Base-by-base conservation (phyloP, 2,113 vertebrate species). In the Anoura caudifer region DNA sequence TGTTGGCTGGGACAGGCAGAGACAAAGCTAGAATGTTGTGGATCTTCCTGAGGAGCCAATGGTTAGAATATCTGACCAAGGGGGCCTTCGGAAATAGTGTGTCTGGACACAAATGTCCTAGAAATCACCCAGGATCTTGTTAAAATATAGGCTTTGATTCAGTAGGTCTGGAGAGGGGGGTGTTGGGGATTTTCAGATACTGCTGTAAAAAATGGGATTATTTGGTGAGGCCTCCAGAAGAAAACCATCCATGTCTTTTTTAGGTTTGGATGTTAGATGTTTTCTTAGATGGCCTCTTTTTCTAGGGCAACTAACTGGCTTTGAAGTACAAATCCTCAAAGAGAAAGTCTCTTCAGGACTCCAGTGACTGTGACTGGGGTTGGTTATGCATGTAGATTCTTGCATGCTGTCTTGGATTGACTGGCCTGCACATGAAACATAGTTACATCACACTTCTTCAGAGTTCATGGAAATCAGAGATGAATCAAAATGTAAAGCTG, bases 351-450 rank as follows among this genome's bases (percentile, higher is more conserved):
- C 26, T 56, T 26, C 15, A 17, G 15, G 81, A 45, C 3, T 20
- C 22, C 12, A 16, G 36, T 19, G 16, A 45, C 43, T 7, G n/a
- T 1, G 7, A 11, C 4, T 2, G 11, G 8, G 4, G 7, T 3
- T 43, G 61, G 10, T 1, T 19, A 19, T 5, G 3, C 7, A 7
- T 16, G 8, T 19, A 50, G 8, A 28, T 38, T 72, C 38, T 16
- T 31, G n/a, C 20, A 7, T 19, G 0, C 26, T 85, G 8, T 52
- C 82, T 41, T 69, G 67, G n/a, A 79, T 50, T 33, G 67, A 75
- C 13, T 17, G 36, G 12, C 28, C 50, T 85, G 31, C 10, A 41
- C 36, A 7, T 22, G 54, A 84, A 79, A 83, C 14, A 11, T 38
- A 54, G 31, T 69, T 19, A 52, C 6, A 13, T 67, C 10, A 15